Percentiles rank a stretch among this genome's conserved stretches.
phyloP scores from a whole-genome alignment of 2,797 vertebrate genomes.

The Oryzias dopingdopingensis region DNA sequence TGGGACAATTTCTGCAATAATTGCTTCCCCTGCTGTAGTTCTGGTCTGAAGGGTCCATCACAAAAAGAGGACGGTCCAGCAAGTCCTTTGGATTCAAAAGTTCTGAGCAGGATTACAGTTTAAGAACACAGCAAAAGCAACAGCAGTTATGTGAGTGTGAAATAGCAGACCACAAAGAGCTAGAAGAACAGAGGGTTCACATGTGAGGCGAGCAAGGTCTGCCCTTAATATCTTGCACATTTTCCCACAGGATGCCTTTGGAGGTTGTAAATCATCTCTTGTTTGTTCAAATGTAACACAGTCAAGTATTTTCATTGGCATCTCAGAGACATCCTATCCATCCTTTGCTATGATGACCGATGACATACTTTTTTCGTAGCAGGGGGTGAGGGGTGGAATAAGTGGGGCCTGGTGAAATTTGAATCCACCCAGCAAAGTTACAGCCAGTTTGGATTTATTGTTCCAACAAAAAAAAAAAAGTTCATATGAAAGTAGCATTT shows the following conservation, averaged over 20 bases:
- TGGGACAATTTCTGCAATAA: constrained; percentile 89
- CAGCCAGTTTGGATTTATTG: too few relatives aligned
- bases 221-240: constrained; percentile 42
- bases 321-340: constrained; percentile 54
- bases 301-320: constrained; percentile 56
- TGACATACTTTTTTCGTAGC: constrained; percentile 53
- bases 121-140: constrained; percentile 9
- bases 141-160: constrained; percentile 10
- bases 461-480: too few relatives aligned
- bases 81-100: constrained; percentile 32
- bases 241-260: constrained; percentile 36
- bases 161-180: constrained; percentile 2
- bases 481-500: too few relatives aligned
- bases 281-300: constrained; percentile 46
- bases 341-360: constrained; percentile 59
- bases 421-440: constrained; percentile 29
- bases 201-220: constrained; percentile 43
- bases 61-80: constrained; percentile 54
- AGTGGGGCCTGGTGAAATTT: constrained; percentile 45
- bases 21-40: constrained; percentile 79
- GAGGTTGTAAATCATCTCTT: constrained; percentile 46
- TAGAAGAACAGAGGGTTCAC: too few relatives aligned
- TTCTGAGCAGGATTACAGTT: constrained; percentile 7
- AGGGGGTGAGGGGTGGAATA: constrained; percentile 19
- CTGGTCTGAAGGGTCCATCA: constrained; percentile 46